Evolutionary conservation across 2,888 invertebrate genomes (phyloP), one percentile per base, ranked within the genome.

Genomic region (Diaphora mendica): DNA sequence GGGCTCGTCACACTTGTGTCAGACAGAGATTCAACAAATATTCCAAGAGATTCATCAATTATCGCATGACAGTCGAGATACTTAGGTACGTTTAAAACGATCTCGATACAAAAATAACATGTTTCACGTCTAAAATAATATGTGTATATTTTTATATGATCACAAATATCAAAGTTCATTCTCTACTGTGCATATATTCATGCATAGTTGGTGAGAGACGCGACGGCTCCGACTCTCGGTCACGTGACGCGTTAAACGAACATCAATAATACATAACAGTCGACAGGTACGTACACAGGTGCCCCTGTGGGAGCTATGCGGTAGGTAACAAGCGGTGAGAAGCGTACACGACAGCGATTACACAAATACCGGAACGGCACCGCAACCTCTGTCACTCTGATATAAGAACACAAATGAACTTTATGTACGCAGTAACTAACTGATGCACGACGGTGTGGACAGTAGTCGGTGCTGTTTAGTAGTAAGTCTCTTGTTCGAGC

Each of bases 401-500:
- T 88, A 86, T 89, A 87, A 90, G 91, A 93, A 94, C 94, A 94
- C 93, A 94, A 93, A 94, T 90, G 88, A 94, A 92, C 89, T 88
- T 88, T 88, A 90, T 91, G 93, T 91, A 92, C 93, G 92, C 92
- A 89, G 92, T 91, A 91, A 91, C 91, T 91, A 91, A 90, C 85
- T 89, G 92, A 88, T 88, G 91, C 90, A 87, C 89, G 89, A 85
- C 88, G 91, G 89, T 86, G 91, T 90, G 93, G 91, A 91, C 91
- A 88, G 89, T 87, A 91, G 88, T 86, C 89, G 89, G 87, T 86
- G 91, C 88, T 77, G 88, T 92, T 96, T 98, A 98, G 96, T 99
- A 99, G 96, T 99, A 99, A 95, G 99, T 99, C 97, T 99, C 99
- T 96, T 98, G 98, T 96, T 99, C 99, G 93, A 99, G 97, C 99